Evolutionary conservation across 2,113 vertebrate genomes (phyloP).

Genomic region (Tachuris rubrigastra): DNA sequence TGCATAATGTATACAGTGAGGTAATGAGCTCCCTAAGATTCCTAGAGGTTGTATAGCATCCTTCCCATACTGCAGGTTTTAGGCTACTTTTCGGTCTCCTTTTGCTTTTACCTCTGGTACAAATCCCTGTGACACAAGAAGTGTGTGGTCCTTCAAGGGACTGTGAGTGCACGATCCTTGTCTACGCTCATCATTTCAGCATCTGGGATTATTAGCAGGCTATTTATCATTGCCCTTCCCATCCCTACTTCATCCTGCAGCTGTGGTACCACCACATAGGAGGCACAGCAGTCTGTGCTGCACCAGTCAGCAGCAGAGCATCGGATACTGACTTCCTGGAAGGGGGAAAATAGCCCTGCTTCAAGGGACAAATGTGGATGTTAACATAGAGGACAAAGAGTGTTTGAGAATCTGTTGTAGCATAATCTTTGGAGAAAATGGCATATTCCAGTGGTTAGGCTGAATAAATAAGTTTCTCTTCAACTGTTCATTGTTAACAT

Average conservation of each 20-base stretch:
- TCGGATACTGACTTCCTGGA: too few species aligned
- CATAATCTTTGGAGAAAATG: background rate
- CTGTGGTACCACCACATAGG: background rate
- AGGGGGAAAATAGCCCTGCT: background rate
- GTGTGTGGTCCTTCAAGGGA: background rate
- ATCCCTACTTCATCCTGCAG: background rate
- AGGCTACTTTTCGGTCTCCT: background rate
- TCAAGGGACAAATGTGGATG: background rate
- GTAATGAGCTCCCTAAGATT: background rate
- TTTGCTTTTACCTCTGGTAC: background rate
- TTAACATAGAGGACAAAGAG: background rate
- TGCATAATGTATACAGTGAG: background rate
- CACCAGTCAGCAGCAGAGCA: too few species aligned
- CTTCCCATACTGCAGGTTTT: background rate
- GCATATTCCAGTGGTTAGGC: background rate
- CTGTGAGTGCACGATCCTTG: background rate
- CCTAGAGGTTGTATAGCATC: background rate
- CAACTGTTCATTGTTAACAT: background rate
- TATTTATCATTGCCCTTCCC: background rate
- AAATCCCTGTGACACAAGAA: background rate
- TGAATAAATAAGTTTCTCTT: background rate
- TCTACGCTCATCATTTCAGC: fast-evolving
- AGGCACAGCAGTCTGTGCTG: background rate
- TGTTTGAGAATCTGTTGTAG: background rate
- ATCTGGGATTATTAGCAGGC: background rate